Base-by-base conservation (phyloP, 2,888 invertebrate genomes). In the Tipula unca region DNA sequence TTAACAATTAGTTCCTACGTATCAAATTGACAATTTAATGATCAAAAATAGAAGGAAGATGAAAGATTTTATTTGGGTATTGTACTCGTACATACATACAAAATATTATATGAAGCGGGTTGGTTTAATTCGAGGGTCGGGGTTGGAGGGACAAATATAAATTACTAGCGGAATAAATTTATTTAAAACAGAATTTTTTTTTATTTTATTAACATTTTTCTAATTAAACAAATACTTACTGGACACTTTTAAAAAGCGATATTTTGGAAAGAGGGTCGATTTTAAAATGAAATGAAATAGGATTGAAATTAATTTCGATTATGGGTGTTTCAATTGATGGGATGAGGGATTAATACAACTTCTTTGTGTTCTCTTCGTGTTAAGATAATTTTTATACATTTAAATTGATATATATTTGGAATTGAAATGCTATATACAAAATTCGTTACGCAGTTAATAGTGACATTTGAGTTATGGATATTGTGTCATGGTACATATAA, bases 1-100 rank as follows among this genome's bases (percentile, higher is more conserved):
- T 69, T 69, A 69, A 69, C 69, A 69, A 69, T 69, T 69, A 69
- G 69, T 69, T 69, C 69, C 69, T 69, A 69, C 25, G 69, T 69
- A 69, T 69, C 69, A 69, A 69, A 69, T 69, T 69, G 69, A 69
- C 69, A 69, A 69, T 69, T 69, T 69, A 69, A 69, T 69, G 69
- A 69, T 69, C 69, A 69, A 20, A 69, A 69, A 69, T 69, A 69
- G 17, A 69, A 3, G 25, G 20, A 69, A 69, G 69, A 69, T 69
- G 69, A 69, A 69, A 25, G 69, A 69, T 69, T 69, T 69, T 13
- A 69, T 69, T 69, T 69, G 25, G 69, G 69, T 42, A 42, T 42
- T 6, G n/a, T n/a, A n/a, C n/a, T n/a, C n/a, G n/a, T n/a, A n/a
- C n/a, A n/a, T n/a, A n/a, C n/a, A n/a, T n/a, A n/a, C n/a, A n/a